Evolutionary conservation across 1,140 invertebrate genomes (phyloP).

Genomic region (Drosophila lini): DNA sequence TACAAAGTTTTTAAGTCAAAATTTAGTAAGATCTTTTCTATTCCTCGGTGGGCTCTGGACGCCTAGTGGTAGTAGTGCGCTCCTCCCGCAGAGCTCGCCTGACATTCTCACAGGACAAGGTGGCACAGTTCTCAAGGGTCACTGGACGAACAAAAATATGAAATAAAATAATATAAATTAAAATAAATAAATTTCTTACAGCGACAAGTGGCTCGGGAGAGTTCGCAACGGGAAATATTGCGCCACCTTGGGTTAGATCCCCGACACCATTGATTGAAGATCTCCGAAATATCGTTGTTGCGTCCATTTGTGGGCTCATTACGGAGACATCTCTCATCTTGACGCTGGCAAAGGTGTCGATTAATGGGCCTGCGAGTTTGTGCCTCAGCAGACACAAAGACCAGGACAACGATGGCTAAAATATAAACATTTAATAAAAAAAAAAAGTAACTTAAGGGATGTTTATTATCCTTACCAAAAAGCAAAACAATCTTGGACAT

Average conservation of each 20-base stretch:
- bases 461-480: conserved; percentile 43
- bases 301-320: conserved; percentile 2
- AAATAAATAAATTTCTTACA: background rate
- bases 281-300: background rate
- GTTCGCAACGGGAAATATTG: conserved; percentile 8
- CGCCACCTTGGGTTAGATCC: background rate
- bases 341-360: background rate
- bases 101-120: conserved; percentile 5
- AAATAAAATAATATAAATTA: background rate
- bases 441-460: background rate
- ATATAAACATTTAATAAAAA: background rate
- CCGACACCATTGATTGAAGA: conserved; percentile 8
- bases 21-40: background rate
- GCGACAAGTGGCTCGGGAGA: background rate
- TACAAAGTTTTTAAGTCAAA: background rate
- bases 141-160: background rate
- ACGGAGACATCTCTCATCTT: background rate
- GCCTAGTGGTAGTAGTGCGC: background rate
- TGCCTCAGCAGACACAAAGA: background rate
- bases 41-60: background rate
- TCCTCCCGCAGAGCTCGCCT: background rate
- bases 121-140: background rate
- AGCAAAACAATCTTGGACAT: conserved; percentile 54
- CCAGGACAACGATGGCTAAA: background rate
- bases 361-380: background rate